A percentile compares a stretch with the other conserved stretches of the same genome.
Conservation (phyloP, 2,113 vertebrate genomes). For the Nematolebias whitei region DNA sequence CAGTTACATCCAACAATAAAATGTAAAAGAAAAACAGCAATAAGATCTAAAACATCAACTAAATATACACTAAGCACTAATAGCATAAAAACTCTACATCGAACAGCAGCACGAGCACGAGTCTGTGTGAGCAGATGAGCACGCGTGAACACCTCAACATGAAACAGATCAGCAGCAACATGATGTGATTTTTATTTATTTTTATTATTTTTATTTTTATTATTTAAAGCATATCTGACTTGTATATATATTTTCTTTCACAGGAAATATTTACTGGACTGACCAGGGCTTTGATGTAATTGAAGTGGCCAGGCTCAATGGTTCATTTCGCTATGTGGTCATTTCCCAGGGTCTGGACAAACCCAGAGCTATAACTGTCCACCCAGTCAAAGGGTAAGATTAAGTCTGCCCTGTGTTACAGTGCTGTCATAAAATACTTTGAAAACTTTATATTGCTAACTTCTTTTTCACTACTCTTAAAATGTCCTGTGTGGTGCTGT, state of each 20-base stretch:
- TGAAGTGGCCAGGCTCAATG: slow-evolving; percentile 95
- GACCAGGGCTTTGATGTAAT: slow-evolving; percentile 98
- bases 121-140: too few species aligned
- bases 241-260: slow-evolving; percentile 20
- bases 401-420: not conserved
- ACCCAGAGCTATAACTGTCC: slow-evolving; percentile 93
- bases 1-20: too few species aligned
- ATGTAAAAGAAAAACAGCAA: too few species aligned
- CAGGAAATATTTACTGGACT: slow-evolving; percentile 98
- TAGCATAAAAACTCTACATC: too few species aligned
- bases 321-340: slow-evolving; percentile 97
- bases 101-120: too few species aligned
- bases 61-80: too few species aligned
- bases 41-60: too few species aligned
- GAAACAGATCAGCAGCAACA: too few species aligned
- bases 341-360: slow-evolving; percentile 97
- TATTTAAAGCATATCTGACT: too few species aligned
- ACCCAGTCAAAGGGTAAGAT: slow-evolving; percentile 92
- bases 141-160: too few species aligned
- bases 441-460: not conserved
- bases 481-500: not conserved
- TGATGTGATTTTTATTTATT: too few species aligned
- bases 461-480: not conserved
- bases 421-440: not conserved
- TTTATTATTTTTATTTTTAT: too few species aligned